Evolutionary conservation across 2,888 invertebrate genomes (phyloP).

Genomic region (Agelastica alni): DNA sequence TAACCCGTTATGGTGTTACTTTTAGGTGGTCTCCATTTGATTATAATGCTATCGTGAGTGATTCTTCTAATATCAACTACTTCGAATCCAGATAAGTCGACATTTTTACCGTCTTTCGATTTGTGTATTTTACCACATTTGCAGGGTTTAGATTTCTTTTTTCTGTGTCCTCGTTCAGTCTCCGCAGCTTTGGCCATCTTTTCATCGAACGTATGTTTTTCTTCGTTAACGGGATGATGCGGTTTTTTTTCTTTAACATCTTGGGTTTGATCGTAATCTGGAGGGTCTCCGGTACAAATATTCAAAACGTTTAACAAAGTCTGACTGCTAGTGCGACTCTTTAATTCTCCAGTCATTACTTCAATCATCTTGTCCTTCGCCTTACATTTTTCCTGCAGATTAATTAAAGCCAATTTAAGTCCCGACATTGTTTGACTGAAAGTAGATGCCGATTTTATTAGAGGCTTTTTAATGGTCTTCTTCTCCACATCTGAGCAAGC

Average conservation of each 20-base stretch:
- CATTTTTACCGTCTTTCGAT: conserved; percentile 30
- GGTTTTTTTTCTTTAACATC: conserved; percentile 31
- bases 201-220: conserved; percentile 18
- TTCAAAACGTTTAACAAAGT: conserved; percentile 37
- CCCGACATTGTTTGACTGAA: conserved; percentile 46
- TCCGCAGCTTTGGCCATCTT: conserved; percentile 25
- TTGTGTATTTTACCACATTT: conserved; percentile 34
- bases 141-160: conserved; percentile 28
- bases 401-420: conserved; percentile 46
- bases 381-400: conserved; percentile 49
- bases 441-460: conserved; percentile 40
- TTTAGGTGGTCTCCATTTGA: conserved; percentile 44
- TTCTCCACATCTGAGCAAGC: conserved; percentile 42
- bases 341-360: conserved; percentile 48
- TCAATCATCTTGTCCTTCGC: conserved; percentile 51
- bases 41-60: conserved; percentile 44
- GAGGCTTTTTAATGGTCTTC: conserved; percentile 33
- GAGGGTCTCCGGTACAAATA: conserved; percentile 26
- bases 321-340: conserved; percentile 39
- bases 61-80: conserved; percentile 43
- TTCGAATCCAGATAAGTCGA: conserved; percentile 41
- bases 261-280: conserved; percentile 38
- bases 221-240: conserved; percentile 22
- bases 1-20: conserved; percentile 39
- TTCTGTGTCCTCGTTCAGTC: conserved; percentile 14